A percentile compares a stretch with the other conserved stretches of the same genome.
phyloP scores from a whole-genome alignment of 2,888 invertebrate genomes.

The Sarcophaga carnaria region DNA sequence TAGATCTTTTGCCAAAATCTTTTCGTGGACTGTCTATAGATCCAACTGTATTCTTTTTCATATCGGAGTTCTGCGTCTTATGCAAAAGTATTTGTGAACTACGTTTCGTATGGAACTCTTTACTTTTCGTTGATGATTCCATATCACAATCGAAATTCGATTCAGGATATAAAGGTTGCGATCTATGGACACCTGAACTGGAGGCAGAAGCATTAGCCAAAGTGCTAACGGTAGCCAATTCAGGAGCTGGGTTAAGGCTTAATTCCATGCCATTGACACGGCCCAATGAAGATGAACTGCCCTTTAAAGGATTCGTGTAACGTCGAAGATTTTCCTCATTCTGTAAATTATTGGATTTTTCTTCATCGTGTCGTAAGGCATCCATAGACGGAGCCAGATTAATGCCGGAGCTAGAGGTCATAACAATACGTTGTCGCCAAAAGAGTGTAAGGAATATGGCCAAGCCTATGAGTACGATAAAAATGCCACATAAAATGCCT shows the following conservation, averaged over 20 bases:
- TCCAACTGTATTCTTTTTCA: slow-evolving; percentile 91
- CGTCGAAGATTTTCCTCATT: slow-evolving; percentile 94
- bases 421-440: slow-evolving; percentile 83
- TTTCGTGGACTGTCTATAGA: slow-evolving; percentile 84
- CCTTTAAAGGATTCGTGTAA: slow-evolving; percentile 90
- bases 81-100: slow-evolving; percentile 87
- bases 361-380: slow-evolving; percentile 89
- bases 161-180: slow-evolving; percentile 81
- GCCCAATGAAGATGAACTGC: slow-evolving; percentile 83
- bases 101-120: slow-evolving; percentile 80
- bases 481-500: slow-evolving; percentile 81
- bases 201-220: slow-evolving; percentile 82
- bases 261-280: slow-evolving; percentile 83
- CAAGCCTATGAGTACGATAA: slow-evolving; percentile 81
- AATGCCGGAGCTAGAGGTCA: slow-evolving; percentile 83
- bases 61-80: slow-evolving; percentile 92
- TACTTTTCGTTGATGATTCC: slow-evolving; percentile 76
- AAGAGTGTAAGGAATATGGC: slow-evolving; percentile 83
- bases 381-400: slow-evolving; percentile 84
- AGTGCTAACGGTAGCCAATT: slow-evolving; percentile 76
- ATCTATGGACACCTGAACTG: slow-evolving; percentile 78
- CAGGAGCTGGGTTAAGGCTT: slow-evolving; percentile 80
- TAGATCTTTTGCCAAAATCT: slow-evolving; percentile 90
- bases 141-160: slow-evolving; percentile 81
- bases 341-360: slow-evolving; percentile 94